Base-by-base conservation (phyloP, 1,140 invertebrate genomes). In the Holcopasites calliopsidis region DNA sequence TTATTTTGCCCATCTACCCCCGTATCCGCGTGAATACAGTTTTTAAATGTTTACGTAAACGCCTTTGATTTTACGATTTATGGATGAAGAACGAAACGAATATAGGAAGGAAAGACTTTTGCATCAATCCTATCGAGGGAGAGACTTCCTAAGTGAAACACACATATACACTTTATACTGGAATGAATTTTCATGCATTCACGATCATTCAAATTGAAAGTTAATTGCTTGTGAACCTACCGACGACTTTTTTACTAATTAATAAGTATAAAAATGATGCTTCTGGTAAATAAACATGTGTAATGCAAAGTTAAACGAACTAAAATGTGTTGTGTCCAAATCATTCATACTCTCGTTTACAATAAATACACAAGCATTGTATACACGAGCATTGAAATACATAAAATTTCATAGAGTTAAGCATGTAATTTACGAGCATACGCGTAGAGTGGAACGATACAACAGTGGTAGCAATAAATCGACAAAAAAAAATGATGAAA, bases 191-290 rank as follows among this genome's bases (percentile, higher is more conserved):
- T 76, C 73, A 80, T 76, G 57, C 74, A 87, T 77, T 84, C 82
- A 85, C 77, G 65, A 78, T 82, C 58, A 80, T 85, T 85, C n/a
- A 80, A 84, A 86, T 77, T 83, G 72, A 85, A 85, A 88, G 77
- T 88, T 83, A 79, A 76, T 87, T 87, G 85, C 88, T 89, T 88
- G 79, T 83, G 82, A 89, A 82, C 69, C 86, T 83, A 83, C 64
- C 60, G 80, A 85, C 83, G 74, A 89, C 78, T 85, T 91, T 91
- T 91, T 91, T 90, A 90, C 86, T 88, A 85, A 89, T 87, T 86
- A 88, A 84, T 84, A 86, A 68, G 81, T 85, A 85, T 87, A 86
- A 87, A n/a, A 84, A 78, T 82, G 62, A 90, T 84, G 88, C 87
- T 90, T 90, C 81, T 88, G 85, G 80, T 86, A 82, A 90, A 87